Evolutionary conservation across 2,888 invertebrate genomes (phyloP).

Genomic region (Protodeltote pygarga): DNA sequence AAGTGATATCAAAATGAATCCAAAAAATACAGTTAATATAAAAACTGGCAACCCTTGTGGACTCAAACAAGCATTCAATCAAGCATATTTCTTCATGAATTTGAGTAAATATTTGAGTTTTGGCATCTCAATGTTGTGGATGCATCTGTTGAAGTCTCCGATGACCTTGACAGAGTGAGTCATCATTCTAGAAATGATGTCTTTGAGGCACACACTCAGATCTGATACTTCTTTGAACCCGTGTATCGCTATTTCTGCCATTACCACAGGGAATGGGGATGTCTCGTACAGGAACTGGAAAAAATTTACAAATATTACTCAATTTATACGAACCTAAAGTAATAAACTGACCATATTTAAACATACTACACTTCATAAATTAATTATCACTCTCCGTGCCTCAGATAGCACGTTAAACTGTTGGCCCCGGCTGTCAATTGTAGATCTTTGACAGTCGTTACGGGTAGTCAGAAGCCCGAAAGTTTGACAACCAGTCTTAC

Average conservation of each 20-base stretch:
- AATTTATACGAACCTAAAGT: no score
- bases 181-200: slow-evolving; percentile 84
- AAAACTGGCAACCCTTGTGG: slow-evolving; percentile 7
- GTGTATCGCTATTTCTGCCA: slow-evolving; percentile 82
- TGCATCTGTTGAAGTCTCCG: slow-evolving; percentile 82
- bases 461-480: no score
- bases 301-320: neutral
- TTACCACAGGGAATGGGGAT: slow-evolving; percentile 82
- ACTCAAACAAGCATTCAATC: slow-evolving; percentile 24
- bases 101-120: slow-evolving; percentile 81
- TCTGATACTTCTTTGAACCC: slow-evolving; percentile 84
- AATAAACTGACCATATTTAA: no score
- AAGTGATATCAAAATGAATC: neutral
- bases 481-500: no score
- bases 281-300: slow-evolving; percentile 83
- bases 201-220: slow-evolving; percentile 80
- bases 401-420: no score
- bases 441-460: no score
- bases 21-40: neutral
- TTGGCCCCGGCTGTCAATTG: no score
- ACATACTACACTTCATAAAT: no score
- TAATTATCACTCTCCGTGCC: no score
- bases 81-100: slow-evolving; percentile 84
- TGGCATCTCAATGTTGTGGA: slow-evolving; percentile 84
- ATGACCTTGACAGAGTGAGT: slow-evolving; percentile 83